These are phyloP conservation scores for Rhopalosiphum padi DNA, from an alignment of 1,140 invertebrate genomes.

Conservation along the genomic window DNA sequence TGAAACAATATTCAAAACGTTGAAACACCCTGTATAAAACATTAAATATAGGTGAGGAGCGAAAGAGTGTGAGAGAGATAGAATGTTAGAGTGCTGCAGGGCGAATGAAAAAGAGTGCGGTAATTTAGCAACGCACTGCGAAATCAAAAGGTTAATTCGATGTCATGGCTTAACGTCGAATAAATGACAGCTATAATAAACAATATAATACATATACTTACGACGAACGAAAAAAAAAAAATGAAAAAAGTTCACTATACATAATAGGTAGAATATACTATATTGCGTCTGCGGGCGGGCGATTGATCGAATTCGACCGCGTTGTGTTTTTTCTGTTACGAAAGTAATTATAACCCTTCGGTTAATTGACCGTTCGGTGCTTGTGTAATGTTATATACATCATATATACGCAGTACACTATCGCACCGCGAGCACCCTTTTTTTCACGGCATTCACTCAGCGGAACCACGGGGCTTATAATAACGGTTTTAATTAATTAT, in stretches of 20 bases:
- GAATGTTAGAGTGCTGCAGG: background rate
- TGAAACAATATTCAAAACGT: background rate
- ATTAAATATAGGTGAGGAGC: background rate
- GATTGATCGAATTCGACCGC: background rate
- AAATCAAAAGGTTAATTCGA: conserved; percentile 54
- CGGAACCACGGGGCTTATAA: background rate
- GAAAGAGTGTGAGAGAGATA: background rate
- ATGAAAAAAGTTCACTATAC: background rate
- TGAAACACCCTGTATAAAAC: background rate
- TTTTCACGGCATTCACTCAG: background rate
- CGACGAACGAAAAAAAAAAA: background rate
- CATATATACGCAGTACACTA: background rate
- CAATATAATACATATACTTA: background rate
- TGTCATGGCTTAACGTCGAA: conserved; percentile 24
- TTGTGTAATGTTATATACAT: background rate
- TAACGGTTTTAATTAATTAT: conserved; percentile 23
- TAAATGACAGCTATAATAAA: background rate
- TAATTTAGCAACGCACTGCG: background rate
- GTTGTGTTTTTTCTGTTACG: background rate
- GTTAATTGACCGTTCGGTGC: background rate
- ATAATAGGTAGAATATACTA: background rate
- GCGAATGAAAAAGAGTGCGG: background rate
- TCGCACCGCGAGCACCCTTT: background rate
- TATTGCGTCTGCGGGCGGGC: background rate
- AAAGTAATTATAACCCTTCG: conserved; percentile 29